Conservation (phyloP, 2,797 vertebrate genomes). For the Emydoidea blandingii region DNA sequence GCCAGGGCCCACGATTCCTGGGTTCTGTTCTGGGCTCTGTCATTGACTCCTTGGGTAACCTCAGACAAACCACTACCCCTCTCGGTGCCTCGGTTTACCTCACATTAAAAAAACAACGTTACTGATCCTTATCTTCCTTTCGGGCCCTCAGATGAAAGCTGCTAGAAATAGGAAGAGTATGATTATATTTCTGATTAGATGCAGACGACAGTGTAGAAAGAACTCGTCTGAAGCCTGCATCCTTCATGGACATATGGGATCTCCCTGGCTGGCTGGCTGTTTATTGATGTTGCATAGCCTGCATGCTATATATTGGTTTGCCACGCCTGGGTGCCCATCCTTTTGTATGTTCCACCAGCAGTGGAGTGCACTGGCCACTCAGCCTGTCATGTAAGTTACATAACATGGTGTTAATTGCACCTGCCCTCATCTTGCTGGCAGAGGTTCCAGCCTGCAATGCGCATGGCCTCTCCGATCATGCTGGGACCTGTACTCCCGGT, state of each 20-base stretch:
- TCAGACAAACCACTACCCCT: neutral
- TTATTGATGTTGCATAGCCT: neutral
- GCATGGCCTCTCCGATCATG: neutral
- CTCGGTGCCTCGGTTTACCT: neutral
- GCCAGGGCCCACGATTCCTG: neutral
- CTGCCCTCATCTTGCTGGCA: neutral
- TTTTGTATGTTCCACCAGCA: neutral
- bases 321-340: neutral
- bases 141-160: neutral
- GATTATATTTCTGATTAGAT: neutral
- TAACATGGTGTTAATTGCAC: neutral
- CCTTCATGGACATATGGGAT: neutral
- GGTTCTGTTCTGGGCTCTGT: neutral
- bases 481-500: neutral
- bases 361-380: neutral
- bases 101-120: neutral
- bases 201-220: neutral
- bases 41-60: neutral
- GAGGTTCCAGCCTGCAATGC: rapidly evolving
- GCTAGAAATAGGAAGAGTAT: neutral
- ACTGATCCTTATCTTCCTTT: neutral
- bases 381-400: neutral
- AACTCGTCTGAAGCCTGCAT: neutral
- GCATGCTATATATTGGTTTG: neutral
- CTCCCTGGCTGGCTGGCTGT: neutral